Evolutionary conservation across 2,888 invertebrate species (phyloP).

Genomic region (Toxonevra muliebris): DNA sequence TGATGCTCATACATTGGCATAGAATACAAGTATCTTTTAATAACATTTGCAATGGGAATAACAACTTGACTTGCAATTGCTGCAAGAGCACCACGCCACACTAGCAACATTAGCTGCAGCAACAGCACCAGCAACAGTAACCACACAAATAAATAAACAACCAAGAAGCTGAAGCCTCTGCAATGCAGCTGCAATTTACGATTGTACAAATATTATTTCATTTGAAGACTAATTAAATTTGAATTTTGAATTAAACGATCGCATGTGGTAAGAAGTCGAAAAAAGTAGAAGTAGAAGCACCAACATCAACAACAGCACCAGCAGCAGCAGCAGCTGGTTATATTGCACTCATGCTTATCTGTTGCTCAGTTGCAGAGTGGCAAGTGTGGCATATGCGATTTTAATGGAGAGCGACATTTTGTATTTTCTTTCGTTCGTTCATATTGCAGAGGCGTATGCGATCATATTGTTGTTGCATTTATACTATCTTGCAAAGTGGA

Average conservation of each 20-base stretch:
- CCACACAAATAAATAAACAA: background rate
- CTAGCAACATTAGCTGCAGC: constrained; percentile 13
- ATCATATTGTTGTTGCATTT: constrained; percentile 13
- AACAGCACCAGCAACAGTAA: constrained; percentile 13
- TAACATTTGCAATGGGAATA: constrained; percentile 11
- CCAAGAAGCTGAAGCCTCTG: background rate
- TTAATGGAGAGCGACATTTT: constrained; percentile 15
- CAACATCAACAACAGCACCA: constrained; percentile 21
- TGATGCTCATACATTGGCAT: constrained; percentile 39
- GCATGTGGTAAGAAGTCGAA: constrained; percentile 22
- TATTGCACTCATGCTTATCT: constrained; percentile 9
- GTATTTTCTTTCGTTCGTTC: constrained; percentile 1
- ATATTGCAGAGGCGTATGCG: constrained; percentile 29
- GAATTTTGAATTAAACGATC: constrained; percentile 47
- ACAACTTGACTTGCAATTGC: constrained; percentile 11
- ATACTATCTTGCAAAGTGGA: constrained; percentile 11
- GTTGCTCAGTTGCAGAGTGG: no score
- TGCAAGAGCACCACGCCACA: constrained; percentile 12
- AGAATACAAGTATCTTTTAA: background rate
- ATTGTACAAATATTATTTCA: constrained; percentile 54
- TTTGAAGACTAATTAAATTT: constrained; percentile 61
- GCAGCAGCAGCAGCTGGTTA: constrained; percentile 24
- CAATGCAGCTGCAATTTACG: constrained; percentile 46
- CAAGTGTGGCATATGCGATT: background rate
- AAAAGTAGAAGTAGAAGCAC: constrained; percentile 4